Base-by-base conservation (phyloP, 2,888 invertebrate genomes). In the Lymantria dispar region DNA sequence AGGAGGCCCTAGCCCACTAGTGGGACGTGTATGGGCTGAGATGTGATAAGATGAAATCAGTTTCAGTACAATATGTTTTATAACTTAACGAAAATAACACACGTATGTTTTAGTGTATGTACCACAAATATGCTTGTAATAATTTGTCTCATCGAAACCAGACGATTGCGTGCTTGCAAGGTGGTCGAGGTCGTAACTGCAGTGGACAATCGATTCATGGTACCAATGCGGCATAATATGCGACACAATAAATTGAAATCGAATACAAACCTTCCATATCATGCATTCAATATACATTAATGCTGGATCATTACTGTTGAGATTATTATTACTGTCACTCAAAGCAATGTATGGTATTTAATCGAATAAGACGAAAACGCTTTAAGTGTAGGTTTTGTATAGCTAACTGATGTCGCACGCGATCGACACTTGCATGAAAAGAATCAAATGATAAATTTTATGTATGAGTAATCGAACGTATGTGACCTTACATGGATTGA, bases 181-280 rank as follows among this genome's bases (percentile, higher is more conserved):
- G 85, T 86, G 85, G 87, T 80, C 87, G 87, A 85, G 83, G 85
- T 75, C 81, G 72, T 78, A 78, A 81, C 86, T 80, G 80, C 84
- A 83, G 80, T 80, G 84, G 83, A 82, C 86, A 87, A 87, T 89
- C 86, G 87, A 89, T 88, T 87, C 86, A 78, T 66, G 65, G 83
- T 83, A 87, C 83, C 78, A 82, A 87, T 84, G 85, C 85, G 83
- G 84, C 80, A 82, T 78, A 77, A 75, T 80, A 81, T 86, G 85
- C 85, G 85, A 84, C 85, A 80, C 76, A 76, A 76, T 76, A 75
- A 79, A 79, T 80, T 77, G 71, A 76, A 74, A 80, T 76, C 76
- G 74, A 78, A 74, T 70, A 71, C 60, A 64, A 74, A 75, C 72
- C 69, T 72, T 72, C 59, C 58, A 67, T 71, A 61, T 59, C 58